Conservation (phyloP, 2,797 vertebrate genomes). For the Alfaro cultratus region DNA sequence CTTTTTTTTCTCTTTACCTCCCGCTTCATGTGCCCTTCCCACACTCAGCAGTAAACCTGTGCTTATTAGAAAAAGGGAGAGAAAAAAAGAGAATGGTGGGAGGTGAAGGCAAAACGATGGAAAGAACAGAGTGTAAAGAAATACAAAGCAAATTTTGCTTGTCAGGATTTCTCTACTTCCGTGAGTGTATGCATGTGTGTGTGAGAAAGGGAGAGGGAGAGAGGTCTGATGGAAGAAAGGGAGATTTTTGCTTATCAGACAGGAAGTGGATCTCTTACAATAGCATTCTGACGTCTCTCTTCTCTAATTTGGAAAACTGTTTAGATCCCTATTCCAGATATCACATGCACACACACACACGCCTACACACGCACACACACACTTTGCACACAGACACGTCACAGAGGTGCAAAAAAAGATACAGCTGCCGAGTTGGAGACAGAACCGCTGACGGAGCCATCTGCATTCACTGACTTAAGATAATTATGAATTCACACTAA, state of each 20-base stretch:
- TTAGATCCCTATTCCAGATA: conserved; percentile 85
- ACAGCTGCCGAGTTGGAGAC: conserved; percentile 73
- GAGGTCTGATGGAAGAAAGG: conserved; percentile 38
- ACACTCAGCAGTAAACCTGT: conserved; percentile 56
- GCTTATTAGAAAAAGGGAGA: conserved; percentile 66
- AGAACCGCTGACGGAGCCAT: conserved; percentile 80
- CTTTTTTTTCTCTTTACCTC: conserved; percentile 36
- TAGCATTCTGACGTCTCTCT: conserved; percentile 75
- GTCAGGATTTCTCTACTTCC: conserved; percentile 65
- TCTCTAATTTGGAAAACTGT: conserved; percentile 80
- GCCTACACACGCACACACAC: conserved; percentile 9
- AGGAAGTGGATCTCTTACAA: conserved; percentile 84
- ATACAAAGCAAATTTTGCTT: conserved; percentile 68
- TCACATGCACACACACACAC: conserved; percentile 6
- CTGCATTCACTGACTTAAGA: conserved; percentile 76
- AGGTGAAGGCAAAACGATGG: conserved; percentile 47
- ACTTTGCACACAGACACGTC: conserved; percentile 58
- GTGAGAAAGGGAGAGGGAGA: conserved; percentile 25
- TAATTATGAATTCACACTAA: conserved; percentile 74
- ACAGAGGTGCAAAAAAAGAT: conserved; percentile 80
- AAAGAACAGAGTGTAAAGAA: conserved; percentile 51
- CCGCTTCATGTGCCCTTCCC: conserved; percentile 58
- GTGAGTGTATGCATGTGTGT: conserved; percentile 22
- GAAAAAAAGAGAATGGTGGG: conserved; percentile 61
- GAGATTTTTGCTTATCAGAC: conserved; percentile 82